A percentile compares a stretch with the other conserved stretches of the same genome.
phyloP scores from a whole-genome alignment of 2,113 vertebrate genomes.

The Sapajus apella region DNA sequence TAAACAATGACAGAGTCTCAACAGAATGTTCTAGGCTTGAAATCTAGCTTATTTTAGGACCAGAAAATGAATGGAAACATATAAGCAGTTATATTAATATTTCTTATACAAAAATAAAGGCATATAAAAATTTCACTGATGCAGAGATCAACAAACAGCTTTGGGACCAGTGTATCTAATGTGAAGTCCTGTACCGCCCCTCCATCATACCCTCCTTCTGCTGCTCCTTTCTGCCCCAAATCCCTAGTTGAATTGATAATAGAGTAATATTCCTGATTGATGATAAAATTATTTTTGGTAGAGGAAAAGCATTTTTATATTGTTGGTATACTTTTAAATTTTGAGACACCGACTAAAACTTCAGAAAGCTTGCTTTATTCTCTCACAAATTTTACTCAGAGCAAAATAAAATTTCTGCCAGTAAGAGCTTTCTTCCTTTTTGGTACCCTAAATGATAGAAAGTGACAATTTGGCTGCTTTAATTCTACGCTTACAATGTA shows the following conservation, averaged over 20 bases:
- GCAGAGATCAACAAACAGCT: not conserved
- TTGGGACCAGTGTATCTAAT: not conserved
- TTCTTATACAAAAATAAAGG: not conserved
- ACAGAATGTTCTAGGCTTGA: not conserved
- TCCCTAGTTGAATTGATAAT: not conserved
- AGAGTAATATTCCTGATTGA: not conserved
- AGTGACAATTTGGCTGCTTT: not conserved
- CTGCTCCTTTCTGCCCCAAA: not conserved
- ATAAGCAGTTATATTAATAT: not conserved
- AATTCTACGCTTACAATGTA: not conserved
- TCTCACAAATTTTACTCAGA: not conserved
- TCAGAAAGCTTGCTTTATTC: not conserved
- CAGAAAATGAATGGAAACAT: not conserved
- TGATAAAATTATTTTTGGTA: not conserved
- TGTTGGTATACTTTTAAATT: not conserved
- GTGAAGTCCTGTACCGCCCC: not conserved
- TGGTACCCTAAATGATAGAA: not conserved
- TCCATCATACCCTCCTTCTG: not conserved
- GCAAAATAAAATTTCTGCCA: not conserved
- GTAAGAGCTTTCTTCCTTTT: not conserved
- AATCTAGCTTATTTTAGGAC: not conserved
- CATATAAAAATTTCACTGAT: not conserved
- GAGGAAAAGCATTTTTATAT: not conserved
- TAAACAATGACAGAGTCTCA: not conserved
- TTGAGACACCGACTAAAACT: not conserved